Conservation (phyloP, 2,797 vertebrate species). For the Oryzias dopingdopingensis region DNA sequence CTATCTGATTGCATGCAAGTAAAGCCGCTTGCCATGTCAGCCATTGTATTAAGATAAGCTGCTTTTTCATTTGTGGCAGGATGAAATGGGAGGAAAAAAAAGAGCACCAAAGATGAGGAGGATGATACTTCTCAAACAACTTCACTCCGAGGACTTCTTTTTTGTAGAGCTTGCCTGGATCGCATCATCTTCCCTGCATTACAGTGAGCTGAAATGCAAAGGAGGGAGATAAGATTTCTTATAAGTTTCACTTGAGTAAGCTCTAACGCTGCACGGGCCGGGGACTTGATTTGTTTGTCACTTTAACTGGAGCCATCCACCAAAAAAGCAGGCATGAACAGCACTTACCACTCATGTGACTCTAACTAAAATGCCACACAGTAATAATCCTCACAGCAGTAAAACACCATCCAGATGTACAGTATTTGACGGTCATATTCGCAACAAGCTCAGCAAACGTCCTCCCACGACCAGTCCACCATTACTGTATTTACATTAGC, state of each 20-base stretch:
- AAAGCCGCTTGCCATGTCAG: slow-evolving; percentile 31
- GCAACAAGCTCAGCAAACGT: slow-evolving; percentile 45
- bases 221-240: neutral
- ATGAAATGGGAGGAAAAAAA: neutral
- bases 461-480: slow-evolving; percentile 34
- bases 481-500: slow-evolving; percentile 61
- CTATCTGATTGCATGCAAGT: slow-evolving; percentile 16
- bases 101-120: slow-evolving; percentile 10
- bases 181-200: too few relatives aligned
- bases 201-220: neutral
- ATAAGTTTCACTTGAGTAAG: slow-evolving; percentile 3
- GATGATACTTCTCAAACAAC: slow-evolving; percentile 7
- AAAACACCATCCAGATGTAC: slow-evolving; percentile 25
- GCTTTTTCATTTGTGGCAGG: slow-evolving; percentile 29
- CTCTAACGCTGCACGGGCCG: neutral
- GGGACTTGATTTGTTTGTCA: neutral
- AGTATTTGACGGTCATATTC: slow-evolving; percentile 27
- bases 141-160: neutral
- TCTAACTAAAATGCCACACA: slow-evolving; percentile 24
- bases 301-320: slow-evolving; percentile 16
- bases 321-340: slow-evolving; percentile 15
- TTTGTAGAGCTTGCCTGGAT: neutral
- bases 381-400: slow-evolving; percentile 21
- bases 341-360: slow-evolving; percentile 12
- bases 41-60: slow-evolving; percentile 47